Evolutionary conservation across 1,140 invertebrate species (phyloP), one percentile per base, ranked within the genome.

Genomic region (Drosophila malerkotliana): DNA sequence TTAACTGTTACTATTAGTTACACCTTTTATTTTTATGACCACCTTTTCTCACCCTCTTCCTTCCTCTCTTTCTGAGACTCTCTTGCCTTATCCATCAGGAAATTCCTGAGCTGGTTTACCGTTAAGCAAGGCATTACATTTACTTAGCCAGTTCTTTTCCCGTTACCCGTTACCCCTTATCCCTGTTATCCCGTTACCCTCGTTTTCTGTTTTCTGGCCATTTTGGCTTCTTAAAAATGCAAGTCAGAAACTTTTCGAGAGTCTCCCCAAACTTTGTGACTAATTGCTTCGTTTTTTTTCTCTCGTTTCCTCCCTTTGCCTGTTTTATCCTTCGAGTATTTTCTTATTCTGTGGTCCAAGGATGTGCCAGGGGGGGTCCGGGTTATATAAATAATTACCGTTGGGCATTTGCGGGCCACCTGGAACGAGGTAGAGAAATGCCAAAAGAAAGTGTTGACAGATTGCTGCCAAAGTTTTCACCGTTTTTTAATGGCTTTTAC

Each of bases 391-490:
- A 83, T 83, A 83, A 83, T 83, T 83, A 85, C 79, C 44, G 76
- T 44, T 51, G 75, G 63, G 74, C 56, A 68, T 72, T 68, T 71
- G 72, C 34, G 53, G 63, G 79, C 62, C 62, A 75, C 63, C 71
- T 82, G 63, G 55, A 41, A 49, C 47, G 44, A 14, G 21, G 15
- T 34, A 45, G 5, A 44, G 6, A 44, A 30, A 18, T 10, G 7
- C 3, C 37, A 30, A 26, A 10, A 21, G 44, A 76, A 85, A 81
- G 81, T 84, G 81, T 80, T 85, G 82, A 84, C 80, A 85, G 81
- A 85, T 80, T 84, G 77, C 81, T 84, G 80, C 81, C 81, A 84
- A 81, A 79, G 83, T 84, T 76, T 76, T 75, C 61, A 62, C 39
- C 81, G 75, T 64, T 80, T 68, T 73, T 76, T 73, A 80, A 84